Evolutionary conservation across 2,797 vertebrate species (phyloP), one percentile per base, ranked within the genome.

Genomic region (Helicolenus hilgendorfi): DNA sequence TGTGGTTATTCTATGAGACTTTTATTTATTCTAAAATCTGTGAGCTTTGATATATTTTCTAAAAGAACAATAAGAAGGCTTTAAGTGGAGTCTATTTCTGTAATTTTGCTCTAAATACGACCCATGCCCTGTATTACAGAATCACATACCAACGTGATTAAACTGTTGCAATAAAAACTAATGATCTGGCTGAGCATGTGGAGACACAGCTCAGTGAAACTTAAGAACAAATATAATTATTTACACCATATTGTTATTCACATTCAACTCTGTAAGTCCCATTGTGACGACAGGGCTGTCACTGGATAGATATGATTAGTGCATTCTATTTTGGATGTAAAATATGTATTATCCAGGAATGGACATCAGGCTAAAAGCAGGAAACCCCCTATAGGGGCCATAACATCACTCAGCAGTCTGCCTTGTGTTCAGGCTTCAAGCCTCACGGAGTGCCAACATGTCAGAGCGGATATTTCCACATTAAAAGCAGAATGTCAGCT

Each of bases 401-500:
- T 67, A 93, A 64, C 76, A 85, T 85, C 62, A 87, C 70, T 94
- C 84, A 92, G 45, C 89, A 89, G 56, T 20, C 53, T 11, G 49
- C 14, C 53, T 70, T 85, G 27, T 81, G 84, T 77, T 87, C 55
- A 26, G 38, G 27, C 33, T 8, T 69, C 27, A 33, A 62, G 74
- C 24, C 67, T 72, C 35, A 83, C 15, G 35, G 15, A 31, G 62
- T 38, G 24, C 2, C 27, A 72, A 65, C 36, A 58, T 65, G 79
- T 77, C 71, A 89, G 77, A 63, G 45, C 5, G 0, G 33, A 63
- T 79, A 31, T 88, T 85, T 90, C 83, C 73, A 88, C 64, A 75
- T 85, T 63, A 77, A 85, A 91, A 85, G n/a, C 20, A 84, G 33
- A 76, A 88, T 26, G 36, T 55, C 29, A 41, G 31, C 72, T 20